Evolutionary conservation across 2,113 vertebrate genomes (phyloP), one percentile per base, ranked within the genome.

Genomic region (Aegotheles bennettii): DNA sequence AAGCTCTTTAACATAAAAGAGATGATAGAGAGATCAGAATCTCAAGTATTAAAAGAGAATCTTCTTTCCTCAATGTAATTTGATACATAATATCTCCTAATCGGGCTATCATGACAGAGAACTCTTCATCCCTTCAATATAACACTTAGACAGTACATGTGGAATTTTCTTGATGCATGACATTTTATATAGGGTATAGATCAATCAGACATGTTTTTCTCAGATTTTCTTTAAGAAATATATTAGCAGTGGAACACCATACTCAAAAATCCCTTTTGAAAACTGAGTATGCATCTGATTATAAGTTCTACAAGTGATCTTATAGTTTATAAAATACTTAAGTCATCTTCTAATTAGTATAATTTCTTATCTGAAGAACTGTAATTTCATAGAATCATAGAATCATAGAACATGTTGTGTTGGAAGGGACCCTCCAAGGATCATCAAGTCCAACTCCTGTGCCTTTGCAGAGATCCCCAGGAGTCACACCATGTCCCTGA

Each of bases 151-250:
- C 33, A 84, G 79, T 48, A 90, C 33, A 77, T 74, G 59, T 71
- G 79, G 71, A 93, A 90, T 94, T 84, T 95, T 93, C 71, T 85
- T 95, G 95, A 87, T 90, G 90, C 43, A 74, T 95, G 90, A 93
- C 71, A 94, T 90, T 92, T 95, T 50, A 60, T 84, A 75, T 16
- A 81, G 61, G 65, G 74, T 84, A 90, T 53, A 94, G 73, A 88
- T 93, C 79, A 75, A 88, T 91, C 79, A 82, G 68, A 77, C 48
- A 25, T 42, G 19, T 77, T 95, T 91, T 93, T 69, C 86, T 83
- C 71, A 77, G 75, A 71, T 75, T 84, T 95, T 65, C 47, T 74
- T 42, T 60, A 90, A 84, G 61, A 92, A 86, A 92, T 84, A 56
- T 28, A 56, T 74, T 42, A 74, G 50, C 47, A 90, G n/a, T 28